These are phyloP conservation scores for Otocyon megalotis DNA, from an alignment of 2,113 vertebrate genomes.

Conservation along the genomic window DNA sequence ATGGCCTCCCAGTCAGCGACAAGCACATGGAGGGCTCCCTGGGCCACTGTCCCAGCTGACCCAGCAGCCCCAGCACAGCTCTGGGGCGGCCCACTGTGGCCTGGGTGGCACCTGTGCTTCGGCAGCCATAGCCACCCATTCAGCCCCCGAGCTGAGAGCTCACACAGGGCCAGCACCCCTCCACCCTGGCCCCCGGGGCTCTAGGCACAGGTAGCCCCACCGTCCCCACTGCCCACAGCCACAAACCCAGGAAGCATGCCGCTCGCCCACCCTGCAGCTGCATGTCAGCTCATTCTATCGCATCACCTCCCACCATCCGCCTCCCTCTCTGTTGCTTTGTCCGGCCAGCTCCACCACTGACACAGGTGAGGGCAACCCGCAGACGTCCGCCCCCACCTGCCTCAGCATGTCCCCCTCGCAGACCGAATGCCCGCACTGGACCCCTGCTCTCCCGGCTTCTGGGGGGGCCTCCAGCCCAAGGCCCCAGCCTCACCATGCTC, in stretches of 20 bases:
- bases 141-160: too few relatives aligned
- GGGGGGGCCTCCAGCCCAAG: too few relatives aligned
- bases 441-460: background rate
- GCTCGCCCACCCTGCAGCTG: too few relatives aligned
- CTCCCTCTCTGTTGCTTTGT: background rate
- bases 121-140: too few relatives aligned
- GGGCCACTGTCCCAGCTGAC: background rate
- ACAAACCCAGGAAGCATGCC: too few relatives aligned
- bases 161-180: too few relatives aligned
- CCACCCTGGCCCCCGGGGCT: too few relatives aligned
- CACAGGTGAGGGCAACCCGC: background rate
- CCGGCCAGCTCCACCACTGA: background rate
- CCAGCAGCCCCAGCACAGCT: background rate
- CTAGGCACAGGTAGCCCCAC: too few relatives aligned
- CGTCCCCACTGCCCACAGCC: too few relatives aligned
- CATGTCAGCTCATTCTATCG: too few relatives aligned
- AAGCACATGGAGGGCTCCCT: background rate
- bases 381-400: background rate
- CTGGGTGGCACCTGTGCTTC: too few relatives aligned
- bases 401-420: background rate
- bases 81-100: too few relatives aligned
- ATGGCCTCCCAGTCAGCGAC: background rate
- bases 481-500: accelerated
- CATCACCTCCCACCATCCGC: background rate
- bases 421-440: background rate